phyloP scores from a whole-genome alignment of 2,797 vertebrate genomes.

The Anguilla pacifica region DNA sequence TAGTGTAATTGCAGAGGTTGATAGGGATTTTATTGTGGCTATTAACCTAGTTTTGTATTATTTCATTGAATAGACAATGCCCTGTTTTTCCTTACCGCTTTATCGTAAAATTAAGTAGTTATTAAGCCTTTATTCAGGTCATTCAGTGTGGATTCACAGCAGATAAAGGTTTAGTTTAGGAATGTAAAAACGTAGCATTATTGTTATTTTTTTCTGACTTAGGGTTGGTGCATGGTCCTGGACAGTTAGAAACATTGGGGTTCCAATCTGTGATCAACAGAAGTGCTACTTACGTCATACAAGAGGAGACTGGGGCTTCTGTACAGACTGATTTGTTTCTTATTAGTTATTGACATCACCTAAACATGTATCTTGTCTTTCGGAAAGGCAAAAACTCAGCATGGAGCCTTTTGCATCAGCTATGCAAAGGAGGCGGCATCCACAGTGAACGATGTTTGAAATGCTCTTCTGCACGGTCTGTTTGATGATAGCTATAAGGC shows the following conservation, averaged over 20 bases:
- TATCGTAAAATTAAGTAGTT: background rate
- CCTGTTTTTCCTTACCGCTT: no score
- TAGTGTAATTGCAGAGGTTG: no score
- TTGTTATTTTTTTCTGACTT: constrained; percentile 26
- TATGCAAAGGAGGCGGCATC: background rate
- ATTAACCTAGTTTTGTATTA: no score
- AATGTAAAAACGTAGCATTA: background rate
- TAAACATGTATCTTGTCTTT: constrained; percentile 30
- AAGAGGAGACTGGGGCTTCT: constrained; percentile 8
- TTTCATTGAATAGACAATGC: no score
- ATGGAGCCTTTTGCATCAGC: constrained; percentile 18
- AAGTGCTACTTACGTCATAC: constrained; percentile 37
- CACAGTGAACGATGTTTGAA: background rate
- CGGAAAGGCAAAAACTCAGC: constrained; percentile 36
- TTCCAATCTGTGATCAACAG: constrained; percentile 53
- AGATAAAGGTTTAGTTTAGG: background rate
- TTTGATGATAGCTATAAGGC: background rate
- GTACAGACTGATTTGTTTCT: background rate
- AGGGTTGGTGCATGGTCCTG: constrained; percentile 37
- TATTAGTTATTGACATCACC: background rate
- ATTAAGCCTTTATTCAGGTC: background rate
- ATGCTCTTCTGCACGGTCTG: background rate
- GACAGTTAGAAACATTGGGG: constrained; percentile 52
- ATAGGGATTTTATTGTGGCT: no score
- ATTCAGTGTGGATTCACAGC: background rate